Evolutionary conservation across 2,888 invertebrate species (phyloP).

Genomic region (Anthrax anthrax): DNA sequence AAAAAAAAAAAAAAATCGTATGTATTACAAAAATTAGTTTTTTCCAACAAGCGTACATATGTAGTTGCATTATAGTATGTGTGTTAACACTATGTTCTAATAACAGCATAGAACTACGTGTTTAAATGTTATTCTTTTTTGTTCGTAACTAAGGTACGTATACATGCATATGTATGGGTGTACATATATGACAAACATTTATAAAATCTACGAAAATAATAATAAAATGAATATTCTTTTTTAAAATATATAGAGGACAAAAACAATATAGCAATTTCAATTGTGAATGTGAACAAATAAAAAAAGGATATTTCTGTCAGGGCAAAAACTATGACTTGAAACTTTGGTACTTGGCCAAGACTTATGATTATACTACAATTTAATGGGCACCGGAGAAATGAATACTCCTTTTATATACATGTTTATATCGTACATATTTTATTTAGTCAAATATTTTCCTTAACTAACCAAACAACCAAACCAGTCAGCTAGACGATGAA

Average conservation of each 20-base stretch:
- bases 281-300: slow-evolving; percentile 5
- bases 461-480: too few relatives aligned
- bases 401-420: not conserved
- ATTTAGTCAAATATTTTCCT: too few relatives aligned
- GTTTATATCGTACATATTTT: slow-evolving; percentile 1
- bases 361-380: slow-evolving; percentile 4
- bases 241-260: not conserved
- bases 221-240: too few relatives aligned
- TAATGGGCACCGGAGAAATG: not conserved
- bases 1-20: not conserved
- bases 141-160: too few relatives aligned
- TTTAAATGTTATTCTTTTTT: too few relatives aligned
- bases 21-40: slow-evolving; percentile 4
- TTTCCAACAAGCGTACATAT: not conserved
- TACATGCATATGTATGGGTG: too few relatives aligned
- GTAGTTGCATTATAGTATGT: not conserved
- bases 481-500: too few relatives aligned
- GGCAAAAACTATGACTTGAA: slow-evolving; percentile 1
- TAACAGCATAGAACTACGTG: too few relatives aligned
- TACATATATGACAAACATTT: too few relatives aligned
- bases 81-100: not conserved
- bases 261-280: slow-evolving; percentile 4
- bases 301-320: not conserved
- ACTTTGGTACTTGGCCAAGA: slow-evolving; percentile 5
- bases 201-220: too few relatives aligned